These are phyloP conservation scores for Takifugu rubripes DNA, from an alignment of 2,797 vertebrate genomes.

Conservation along the genomic window DNA sequence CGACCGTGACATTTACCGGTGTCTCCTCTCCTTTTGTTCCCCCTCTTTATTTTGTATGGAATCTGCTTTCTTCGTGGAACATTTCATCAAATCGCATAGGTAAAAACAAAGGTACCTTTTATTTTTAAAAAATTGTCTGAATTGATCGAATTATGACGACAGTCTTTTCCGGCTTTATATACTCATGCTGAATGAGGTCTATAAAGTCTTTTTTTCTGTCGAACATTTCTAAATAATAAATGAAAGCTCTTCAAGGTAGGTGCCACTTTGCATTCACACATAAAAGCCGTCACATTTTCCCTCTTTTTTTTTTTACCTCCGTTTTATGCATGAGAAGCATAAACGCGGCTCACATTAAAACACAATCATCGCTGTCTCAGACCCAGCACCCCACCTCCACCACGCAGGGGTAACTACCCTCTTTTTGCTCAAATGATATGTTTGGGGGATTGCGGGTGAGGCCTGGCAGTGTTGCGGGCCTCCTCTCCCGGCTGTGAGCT, in stretches of 20 bases:
- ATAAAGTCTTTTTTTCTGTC: conserved; percentile 6
- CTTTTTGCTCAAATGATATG: conserved; percentile 46
- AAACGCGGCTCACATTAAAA: conserved; percentile 28
- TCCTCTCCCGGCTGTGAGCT: conserved; percentile 69
- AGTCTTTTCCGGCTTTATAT: conserved; percentile 52
- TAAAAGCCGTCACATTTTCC: conserved; percentile 20
- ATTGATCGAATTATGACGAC: conserved; percentile 32
- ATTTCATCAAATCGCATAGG: conserved; percentile 98
- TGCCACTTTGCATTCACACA: conserved; percentile 54
- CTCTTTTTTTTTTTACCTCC: conserved; percentile 35
- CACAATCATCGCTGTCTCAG: conserved; percentile 49
- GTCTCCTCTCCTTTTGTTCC: conserved; percentile 84
- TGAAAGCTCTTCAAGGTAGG: conserved; percentile 73
- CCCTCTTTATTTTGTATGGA: conserved; percentile 87
- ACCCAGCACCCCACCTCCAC: conserved; percentile 38
- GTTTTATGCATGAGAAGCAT: conserved; percentile 68
- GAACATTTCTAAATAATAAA: conserved; percentile 40
- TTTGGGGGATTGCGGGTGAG: conserved; percentile 41
- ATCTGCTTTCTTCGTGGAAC: conserved; percentile 96
- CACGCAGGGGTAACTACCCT: conserved; percentile 53
- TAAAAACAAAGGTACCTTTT: conserved; percentile 97
- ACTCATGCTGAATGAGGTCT: conserved; percentile 43
- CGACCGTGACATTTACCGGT: conserved; percentile 83
- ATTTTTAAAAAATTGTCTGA: conserved; percentile 47
- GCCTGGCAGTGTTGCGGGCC: conserved; percentile 64